Conservation (phyloP, 2,113 vertebrate species). For the Mystacornis crossleyi region DNA sequence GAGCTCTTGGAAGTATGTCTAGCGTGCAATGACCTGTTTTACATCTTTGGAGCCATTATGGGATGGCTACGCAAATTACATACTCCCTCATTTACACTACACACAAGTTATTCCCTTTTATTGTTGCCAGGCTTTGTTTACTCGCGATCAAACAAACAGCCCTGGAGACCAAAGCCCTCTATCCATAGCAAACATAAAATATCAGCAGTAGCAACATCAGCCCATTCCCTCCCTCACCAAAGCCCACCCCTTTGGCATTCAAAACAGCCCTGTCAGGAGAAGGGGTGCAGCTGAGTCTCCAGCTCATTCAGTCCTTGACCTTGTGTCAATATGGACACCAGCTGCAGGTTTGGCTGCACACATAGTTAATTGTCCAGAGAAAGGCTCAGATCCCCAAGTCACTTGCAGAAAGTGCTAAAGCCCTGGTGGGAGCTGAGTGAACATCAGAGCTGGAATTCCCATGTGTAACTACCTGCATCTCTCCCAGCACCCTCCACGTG, state of each 20-base stretch:
- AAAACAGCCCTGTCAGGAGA: neutral
- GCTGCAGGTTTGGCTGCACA: neutral
- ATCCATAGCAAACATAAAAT: neutral
- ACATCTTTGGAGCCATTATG: constrained; percentile 30
- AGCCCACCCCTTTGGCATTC: neutral
- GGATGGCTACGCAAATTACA: constrained; percentile 20
- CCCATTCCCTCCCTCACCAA: neutral
- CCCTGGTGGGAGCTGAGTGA: neutral
- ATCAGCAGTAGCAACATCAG: neutral
- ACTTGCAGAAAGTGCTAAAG: neutral
- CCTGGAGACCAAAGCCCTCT: neutral
- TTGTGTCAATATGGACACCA: neutral
- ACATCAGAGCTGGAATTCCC: neutral
- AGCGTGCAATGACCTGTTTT: constrained; percentile 53
- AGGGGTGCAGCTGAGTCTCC: neutral
- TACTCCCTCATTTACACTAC: constrained; percentile 48
- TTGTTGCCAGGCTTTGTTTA: constrained; percentile 21
- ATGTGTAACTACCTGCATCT: neutral
- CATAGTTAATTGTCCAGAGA: neutral
- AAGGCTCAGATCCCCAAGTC: neutral
- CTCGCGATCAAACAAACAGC: neutral
- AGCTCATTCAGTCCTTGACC: neutral
- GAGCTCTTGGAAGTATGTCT: neutral
- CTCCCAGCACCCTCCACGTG: neutral
- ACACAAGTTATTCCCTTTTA: constrained; percentile 33